Percentiles rank a stretch among this genome's conserved stretches.
Conservation (phyloP, 2,888 invertebrate genomes). For the Trachelus iudaicus region DNA sequence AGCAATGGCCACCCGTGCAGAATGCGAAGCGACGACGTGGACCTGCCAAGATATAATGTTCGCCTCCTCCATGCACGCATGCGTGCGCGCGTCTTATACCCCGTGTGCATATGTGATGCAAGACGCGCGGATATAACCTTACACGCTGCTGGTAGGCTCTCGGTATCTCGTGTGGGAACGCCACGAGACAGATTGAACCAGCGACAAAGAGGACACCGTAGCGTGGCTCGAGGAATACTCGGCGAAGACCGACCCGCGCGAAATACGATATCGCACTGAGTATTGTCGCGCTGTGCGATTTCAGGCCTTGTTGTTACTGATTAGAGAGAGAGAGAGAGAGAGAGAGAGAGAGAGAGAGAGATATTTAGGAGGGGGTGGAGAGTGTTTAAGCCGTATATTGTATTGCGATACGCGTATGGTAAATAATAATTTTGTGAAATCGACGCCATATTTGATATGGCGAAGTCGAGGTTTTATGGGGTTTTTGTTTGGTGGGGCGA, state of each 20-base stretch:
- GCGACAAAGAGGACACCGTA: not conserved
- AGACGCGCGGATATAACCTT: conserved; percentile 49
- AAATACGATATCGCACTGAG: conserved; percentile 35
- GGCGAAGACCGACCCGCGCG: conserved; percentile 28
- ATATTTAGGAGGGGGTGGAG: not conserved
- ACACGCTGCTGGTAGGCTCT: conserved; percentile 42
- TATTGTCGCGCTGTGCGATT: not conserved
- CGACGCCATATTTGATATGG: too few species aligned
- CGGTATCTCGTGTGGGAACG: conserved; percentile 48
- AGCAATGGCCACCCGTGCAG: conserved; percentile 45
- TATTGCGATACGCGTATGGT: not conserved
- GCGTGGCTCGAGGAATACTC: conserved; percentile 32
- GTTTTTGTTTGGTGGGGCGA: too few species aligned
- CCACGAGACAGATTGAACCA: not conserved
- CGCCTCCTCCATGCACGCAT: not conserved
- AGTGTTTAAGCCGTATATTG: not conserved
- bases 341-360: conserved; percentile 16
- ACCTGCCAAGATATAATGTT: conserved; percentile 17
- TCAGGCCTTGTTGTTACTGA: conserved; percentile 13
- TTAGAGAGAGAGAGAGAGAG: conserved; percentile 14
- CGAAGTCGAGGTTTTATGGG: too few species aligned
- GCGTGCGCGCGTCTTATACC: not conserved
- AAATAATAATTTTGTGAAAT: not conserved
- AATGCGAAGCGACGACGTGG: conserved; percentile 36
- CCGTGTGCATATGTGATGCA: not conserved